phyloP scores from a whole-genome alignment of 2,113 vertebrate genomes.

The Dasypus novemcinctus region DNA sequence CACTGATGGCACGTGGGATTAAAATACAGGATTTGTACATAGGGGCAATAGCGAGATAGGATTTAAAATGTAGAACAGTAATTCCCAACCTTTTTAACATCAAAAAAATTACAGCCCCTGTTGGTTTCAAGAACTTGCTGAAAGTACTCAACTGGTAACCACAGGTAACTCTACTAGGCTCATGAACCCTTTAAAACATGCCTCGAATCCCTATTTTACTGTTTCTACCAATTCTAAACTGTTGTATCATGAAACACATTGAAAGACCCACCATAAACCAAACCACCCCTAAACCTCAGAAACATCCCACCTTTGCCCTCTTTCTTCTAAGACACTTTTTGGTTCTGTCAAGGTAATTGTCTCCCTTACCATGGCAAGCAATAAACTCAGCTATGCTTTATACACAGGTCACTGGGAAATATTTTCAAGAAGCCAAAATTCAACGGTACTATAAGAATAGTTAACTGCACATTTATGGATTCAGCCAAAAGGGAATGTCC shows the following conservation, averaged over 20 bases:
- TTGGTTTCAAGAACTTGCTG: background rate
- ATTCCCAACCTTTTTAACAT: background rate
- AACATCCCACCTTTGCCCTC: background rate
- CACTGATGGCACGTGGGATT: background rate
- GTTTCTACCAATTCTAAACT: background rate
- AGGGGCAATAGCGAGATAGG: background rate
- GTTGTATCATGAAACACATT: background rate
- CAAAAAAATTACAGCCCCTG: background rate
- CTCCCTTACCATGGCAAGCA: background rate
- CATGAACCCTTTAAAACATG: background rate
- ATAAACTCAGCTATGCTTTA: background rate
- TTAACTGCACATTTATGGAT: background rate
- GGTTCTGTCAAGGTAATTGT: background rate
- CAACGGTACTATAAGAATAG: background rate
- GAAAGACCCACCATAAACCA: background rate
- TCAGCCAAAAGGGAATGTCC: background rate
- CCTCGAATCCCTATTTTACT: background rate
- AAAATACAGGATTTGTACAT: background rate
- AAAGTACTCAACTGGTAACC: background rate
- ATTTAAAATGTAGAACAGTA: constrained; percentile 42
- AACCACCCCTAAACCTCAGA: background rate
- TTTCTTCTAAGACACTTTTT: background rate
- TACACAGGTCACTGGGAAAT: background rate
- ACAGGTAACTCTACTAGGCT: background rate
- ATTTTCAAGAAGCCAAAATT: background rate